Evolutionary conservation across 2,797 vertebrate genomes (phyloP), one percentile per base, ranked within the genome.

Genomic region (Brachyrhaphis roseni): DNA sequence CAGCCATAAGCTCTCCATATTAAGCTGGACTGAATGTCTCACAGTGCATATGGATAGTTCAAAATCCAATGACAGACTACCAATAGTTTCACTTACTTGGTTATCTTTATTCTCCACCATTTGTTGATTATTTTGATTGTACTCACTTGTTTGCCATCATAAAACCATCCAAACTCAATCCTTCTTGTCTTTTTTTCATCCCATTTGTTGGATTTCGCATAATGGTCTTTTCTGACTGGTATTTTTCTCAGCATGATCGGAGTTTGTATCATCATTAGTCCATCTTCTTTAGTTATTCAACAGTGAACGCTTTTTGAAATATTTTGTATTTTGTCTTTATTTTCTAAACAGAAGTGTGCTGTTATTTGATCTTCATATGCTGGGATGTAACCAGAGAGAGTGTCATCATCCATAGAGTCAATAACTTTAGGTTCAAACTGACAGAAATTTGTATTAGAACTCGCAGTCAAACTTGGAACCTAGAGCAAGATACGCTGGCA

Each of bases 331-430:
- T 82, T 1, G 20, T 43, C 68, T 36, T 75, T 13, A 18, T 83
- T 78, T 77, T 89, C 74, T 55, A 83, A 49, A 76, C 77, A 72
- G 68, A 81, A 36, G 45, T 59, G 2, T 77, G 81, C 59, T 53
- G 81, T 78, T 47, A 84, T 83, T 47, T 43, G 3, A 47, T 81
- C 80, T 4, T 82, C 82, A 77, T 81, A 82, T 26, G 45, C 51
- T 72, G 87, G 82, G 31, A 86, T 82, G 66, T 77, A 82, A 64
- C 15, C 57, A 74, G 77, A 53, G 7, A 82, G 53, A 36, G 26
- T 41, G 20, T 41, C 43, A 72, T 78, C 83, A 71, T 83, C 77
- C 59, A 86, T 80, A 16, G 13, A 55, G 5, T 73, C 78, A 71
- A 76, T 70, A 49, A 82, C 36, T 49, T 41, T 71, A 46, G 47